Evolutionary conservation across 2,797 vertebrate species (phyloP).

Genomic region (Aulostomus chinensis): DNA sequence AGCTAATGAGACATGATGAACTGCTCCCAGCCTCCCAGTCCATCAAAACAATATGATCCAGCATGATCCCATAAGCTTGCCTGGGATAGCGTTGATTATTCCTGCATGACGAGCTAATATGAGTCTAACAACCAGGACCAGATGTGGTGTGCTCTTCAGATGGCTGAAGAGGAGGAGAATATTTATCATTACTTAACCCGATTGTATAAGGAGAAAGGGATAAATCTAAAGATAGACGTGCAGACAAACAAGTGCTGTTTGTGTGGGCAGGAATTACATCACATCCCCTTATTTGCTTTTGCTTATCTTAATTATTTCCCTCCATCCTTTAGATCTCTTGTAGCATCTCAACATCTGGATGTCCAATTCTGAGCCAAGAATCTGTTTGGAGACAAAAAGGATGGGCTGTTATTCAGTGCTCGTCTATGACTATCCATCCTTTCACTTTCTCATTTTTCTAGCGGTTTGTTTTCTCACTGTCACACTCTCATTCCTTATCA

Average conservation of each 20-base stretch:
- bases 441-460: constrained; percentile 43
- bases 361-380: constrained; percentile 45
- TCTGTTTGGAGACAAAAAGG: constrained; percentile 44
- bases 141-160: constrained; percentile 63
- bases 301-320: constrained; percentile 28
- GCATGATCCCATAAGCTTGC: constrained; percentile 44
- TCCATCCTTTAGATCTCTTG: constrained; percentile 30
- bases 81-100: constrained; percentile 62
- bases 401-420: constrained; percentile 40
- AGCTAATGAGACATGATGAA: constrained; percentile 40
- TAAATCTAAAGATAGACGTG: constrained; percentile 30
- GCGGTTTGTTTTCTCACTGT: constrained; percentile 39
- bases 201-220: constrained; percentile 42
- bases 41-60: constrained; percentile 55
- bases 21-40: constrained; percentile 33
- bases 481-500: constrained; percentile 50
- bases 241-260: constrained; percentile 4
- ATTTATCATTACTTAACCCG: constrained; percentile 55
- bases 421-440: constrained; percentile 34
- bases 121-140: constrained; percentile 65
- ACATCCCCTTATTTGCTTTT: constrained; percentile 29
- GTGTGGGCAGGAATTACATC: neutral
- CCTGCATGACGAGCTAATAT: constrained; percentile 61
- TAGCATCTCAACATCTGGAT: constrained; percentile 48
- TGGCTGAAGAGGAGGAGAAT: constrained; percentile 10